Evolutionary conservation across 1,140 invertebrate species (phyloP).

Genomic region (Psix sp.): DNA sequence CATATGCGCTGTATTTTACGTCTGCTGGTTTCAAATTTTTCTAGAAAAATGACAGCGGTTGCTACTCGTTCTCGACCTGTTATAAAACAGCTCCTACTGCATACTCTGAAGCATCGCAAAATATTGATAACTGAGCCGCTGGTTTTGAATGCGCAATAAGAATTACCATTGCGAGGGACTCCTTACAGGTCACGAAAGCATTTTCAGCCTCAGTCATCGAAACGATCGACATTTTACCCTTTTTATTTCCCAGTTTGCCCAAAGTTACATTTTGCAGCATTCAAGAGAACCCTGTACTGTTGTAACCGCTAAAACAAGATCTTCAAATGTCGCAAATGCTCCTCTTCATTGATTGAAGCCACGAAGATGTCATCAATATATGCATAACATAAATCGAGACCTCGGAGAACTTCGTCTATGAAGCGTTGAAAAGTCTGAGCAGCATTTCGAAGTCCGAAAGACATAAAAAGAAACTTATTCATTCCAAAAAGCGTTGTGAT

Average conservation of each 20-base stretch:
- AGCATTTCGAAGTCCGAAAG: conserved; percentile 10
- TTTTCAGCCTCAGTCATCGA: background rate
- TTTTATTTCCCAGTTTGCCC: background rate
- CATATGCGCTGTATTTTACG: conserved; percentile 70
- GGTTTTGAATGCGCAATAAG: conserved; percentile 24
- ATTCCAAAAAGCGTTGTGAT: conserved; percentile 13
- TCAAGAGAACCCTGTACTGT: conserved; percentile 62
- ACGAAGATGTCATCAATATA: conserved; percentile 50
- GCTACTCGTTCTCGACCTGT: background rate
- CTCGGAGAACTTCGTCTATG: background rate
- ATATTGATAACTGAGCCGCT: background rate
- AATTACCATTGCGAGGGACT: conserved; percentile 56
- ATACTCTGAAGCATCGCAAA: conserved; percentile 65
- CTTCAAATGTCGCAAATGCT: conserved; percentile 18
- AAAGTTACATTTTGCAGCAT: conserved; percentile 54
- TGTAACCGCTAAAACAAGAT: conserved; percentile 52
- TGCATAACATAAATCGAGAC: background rate
- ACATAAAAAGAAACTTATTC: conserved; percentile 5
- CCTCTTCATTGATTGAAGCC: conserved; percentile 11
- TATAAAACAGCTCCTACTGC: conserved; percentile 5
- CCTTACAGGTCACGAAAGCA: conserved; percentile 71
- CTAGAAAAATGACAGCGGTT: conserved; percentile 13
- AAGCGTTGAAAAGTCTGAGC: no score
- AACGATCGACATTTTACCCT: background rate
- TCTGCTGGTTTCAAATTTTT: conserved; percentile 44